These are phyloP conservation scores for Acrocyrtus sp. DNA, from an alignment of 2,888 invertebrate genomes.

Conservation along the genomic window DNA sequence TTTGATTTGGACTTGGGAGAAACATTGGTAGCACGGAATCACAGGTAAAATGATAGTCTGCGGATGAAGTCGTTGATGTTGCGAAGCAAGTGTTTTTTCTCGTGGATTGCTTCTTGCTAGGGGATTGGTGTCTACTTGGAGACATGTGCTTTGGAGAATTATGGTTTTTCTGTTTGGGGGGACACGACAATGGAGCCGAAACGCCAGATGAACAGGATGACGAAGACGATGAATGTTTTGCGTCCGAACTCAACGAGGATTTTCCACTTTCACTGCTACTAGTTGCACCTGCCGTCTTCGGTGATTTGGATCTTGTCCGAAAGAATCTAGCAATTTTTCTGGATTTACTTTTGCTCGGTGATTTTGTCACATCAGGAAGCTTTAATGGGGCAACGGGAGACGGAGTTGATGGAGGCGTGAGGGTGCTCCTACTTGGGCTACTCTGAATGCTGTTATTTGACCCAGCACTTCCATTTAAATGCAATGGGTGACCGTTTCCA, in stretches of 20 bases:
- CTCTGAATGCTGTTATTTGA: conserved; percentile 46
- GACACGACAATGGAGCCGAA: conserved; percentile 18
- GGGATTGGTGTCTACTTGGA: conserved; percentile 45
- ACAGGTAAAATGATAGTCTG: conserved; percentile 63
- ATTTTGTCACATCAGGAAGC: conserved; percentile 54
- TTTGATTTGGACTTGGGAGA: conserved; percentile 58
- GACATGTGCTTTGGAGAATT: conserved; percentile 58
- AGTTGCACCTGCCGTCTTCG: conserved; percentile 57
- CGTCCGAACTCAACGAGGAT: conserved; percentile 58
- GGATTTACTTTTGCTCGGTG: conserved; percentile 63
- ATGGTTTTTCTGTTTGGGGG: conserved; percentile 37
- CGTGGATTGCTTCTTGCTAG: conserved; percentile 49
- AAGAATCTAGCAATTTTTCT: conserved; percentile 63
- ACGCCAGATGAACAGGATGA: conserved; percentile 58
- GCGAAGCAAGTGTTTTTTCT: conserved; percentile 46
- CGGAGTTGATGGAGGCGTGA: conserved; percentile 57
- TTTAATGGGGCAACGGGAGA: conserved; percentile 36
- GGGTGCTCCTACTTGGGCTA: conserved; percentile 41
- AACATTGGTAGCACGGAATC: conserved; percentile 62
- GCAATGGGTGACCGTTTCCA: conserved; percentile 21
- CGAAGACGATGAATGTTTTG: conserved; percentile 58
- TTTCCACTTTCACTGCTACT: conserved; percentile 63
- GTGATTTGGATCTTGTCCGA: conserved; percentile 60
- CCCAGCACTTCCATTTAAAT: conserved; percentile 37
- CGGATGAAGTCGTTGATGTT: conserved; percentile 33